These are phyloP conservation scores for Zosterops lateralis DNA, from an alignment of 2,113 vertebrate species.

Conservation along the genomic window DNA sequence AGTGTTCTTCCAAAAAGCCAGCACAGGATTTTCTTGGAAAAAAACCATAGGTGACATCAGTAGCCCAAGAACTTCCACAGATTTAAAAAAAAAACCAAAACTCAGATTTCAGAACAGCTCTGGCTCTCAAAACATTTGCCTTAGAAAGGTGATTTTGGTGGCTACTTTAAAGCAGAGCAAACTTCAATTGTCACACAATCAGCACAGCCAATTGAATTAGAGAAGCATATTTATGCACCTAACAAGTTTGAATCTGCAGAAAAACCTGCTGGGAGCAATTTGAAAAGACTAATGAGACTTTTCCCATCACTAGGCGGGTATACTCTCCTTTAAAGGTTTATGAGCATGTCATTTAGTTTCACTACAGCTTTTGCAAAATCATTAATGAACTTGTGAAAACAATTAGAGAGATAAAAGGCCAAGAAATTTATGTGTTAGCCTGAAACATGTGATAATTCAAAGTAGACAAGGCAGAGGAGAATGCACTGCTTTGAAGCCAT, in stretches of 20 bases:
- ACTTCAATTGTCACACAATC: not conserved
- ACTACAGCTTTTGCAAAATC: conserved; percentile 58
- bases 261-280: conserved; percentile 47
- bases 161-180: conserved; percentile 2
- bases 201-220: not conserved
- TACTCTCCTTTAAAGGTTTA: conserved; percentile 50
- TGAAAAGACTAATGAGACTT: conserved; percentile 65
- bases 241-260: conserved; percentile 42
- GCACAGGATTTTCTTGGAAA: not conserved
- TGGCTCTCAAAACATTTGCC: not conserved
- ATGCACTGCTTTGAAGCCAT: conserved; percentile 23
- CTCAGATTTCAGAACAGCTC: not conserved
- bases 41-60: not conserved
- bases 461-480: not conserved
- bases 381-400: conserved; percentile 64
- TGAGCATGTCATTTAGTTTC: conserved; percentile 43
- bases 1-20: not conserved
- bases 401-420: conserved; percentile 63
- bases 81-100: not conserved
- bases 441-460: conserved; percentile 11
- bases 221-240: conserved; percentile 23
- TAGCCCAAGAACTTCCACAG: not conserved
- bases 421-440: conserved; percentile 31
- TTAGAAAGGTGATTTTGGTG: not conserved
- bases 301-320: not conserved